Percentiles rank a stretch among this genome's conserved stretches.
phyloP scores from a whole-genome alignment of 2,888 invertebrate genomes.

The Diadegma fenestrale region DNA sequence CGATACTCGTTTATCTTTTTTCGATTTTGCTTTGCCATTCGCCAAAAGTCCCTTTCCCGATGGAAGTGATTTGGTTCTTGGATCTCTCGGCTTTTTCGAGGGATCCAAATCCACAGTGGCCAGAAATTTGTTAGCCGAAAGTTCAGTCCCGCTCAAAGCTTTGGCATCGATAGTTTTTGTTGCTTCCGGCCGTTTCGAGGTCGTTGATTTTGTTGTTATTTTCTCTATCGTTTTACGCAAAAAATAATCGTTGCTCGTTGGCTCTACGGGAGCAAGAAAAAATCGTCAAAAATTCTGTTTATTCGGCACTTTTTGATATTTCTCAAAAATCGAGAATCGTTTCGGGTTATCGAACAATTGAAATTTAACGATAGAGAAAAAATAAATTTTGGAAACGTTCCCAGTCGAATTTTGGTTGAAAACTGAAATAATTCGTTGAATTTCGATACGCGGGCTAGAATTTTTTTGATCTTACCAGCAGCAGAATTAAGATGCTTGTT shows the following conservation, averaged over 20 bases:
- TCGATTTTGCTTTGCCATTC: neutral
- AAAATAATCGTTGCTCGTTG: neutral
- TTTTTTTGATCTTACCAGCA: neutral
- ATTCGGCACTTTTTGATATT: too few species aligned
- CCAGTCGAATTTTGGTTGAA: too few species aligned
- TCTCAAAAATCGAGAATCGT: neutral
- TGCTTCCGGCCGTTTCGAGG: neutral
- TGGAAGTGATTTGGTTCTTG: constrained; percentile 30
- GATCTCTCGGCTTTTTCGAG: constrained; percentile 21
- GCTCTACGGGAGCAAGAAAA: constrained; percentile 2
- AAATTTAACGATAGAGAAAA: too few species aligned
- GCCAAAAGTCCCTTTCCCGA: neutral
- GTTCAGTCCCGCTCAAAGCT: neutral
- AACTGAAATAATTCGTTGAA: neutral
- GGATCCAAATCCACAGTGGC: constrained; percentile 1
- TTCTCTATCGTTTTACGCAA: constrained; percentile 6
- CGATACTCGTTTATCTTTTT: constrained; percentile 72
- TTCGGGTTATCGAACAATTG: too few species aligned
- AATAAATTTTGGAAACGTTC: too few species aligned
- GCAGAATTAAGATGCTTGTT: constrained; percentile 9
- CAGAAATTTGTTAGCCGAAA: constrained; percentile 8
- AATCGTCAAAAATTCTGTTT: too few species aligned
- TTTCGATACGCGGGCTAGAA: neutral
- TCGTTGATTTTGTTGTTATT: neutral
- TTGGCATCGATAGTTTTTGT: neutral